Evolutionary conservation across 2,797 vertebrate genomes (phyloP).

Genomic region (Mustela erminea): DNA sequence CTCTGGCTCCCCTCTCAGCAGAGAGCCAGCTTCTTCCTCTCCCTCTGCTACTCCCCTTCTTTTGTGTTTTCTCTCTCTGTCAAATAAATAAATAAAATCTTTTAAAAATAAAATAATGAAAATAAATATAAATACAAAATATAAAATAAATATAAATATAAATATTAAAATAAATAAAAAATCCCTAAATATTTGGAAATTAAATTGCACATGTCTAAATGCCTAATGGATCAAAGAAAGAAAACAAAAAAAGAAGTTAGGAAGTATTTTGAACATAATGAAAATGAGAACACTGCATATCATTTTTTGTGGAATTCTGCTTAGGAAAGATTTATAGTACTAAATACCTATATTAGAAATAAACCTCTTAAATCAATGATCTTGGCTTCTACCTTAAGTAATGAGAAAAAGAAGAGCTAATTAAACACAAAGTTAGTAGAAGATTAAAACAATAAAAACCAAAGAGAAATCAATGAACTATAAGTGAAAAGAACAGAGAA

Average conservation of each 20-base stretch:
- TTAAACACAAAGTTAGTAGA: background rate
- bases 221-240: background rate
- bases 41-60: too few species aligned
- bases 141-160: background rate
- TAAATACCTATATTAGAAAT: background rate
- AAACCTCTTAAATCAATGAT: background rate
- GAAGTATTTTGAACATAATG: background rate
- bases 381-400: background rate
- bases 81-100: background rate
- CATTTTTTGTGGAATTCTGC: background rate
- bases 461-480: slow-evolving; percentile 17
- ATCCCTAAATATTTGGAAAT: background rate
- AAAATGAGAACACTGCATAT: background rate
- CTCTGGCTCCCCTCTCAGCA: too few species aligned
- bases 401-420: background rate
- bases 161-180: background rate
- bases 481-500: background rate
- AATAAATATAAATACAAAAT: background rate
- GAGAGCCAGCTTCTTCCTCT: too few species aligned
- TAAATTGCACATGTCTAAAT: background rate
- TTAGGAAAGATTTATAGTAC: background rate
- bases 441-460: slow-evolving; percentile 19
- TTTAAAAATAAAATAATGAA: background rate
- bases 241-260: background rate
- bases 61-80: too few species aligned